Conservation (phyloP, 2,888 invertebrate genomes). For the Ferdinandea cuprea region DNA sequence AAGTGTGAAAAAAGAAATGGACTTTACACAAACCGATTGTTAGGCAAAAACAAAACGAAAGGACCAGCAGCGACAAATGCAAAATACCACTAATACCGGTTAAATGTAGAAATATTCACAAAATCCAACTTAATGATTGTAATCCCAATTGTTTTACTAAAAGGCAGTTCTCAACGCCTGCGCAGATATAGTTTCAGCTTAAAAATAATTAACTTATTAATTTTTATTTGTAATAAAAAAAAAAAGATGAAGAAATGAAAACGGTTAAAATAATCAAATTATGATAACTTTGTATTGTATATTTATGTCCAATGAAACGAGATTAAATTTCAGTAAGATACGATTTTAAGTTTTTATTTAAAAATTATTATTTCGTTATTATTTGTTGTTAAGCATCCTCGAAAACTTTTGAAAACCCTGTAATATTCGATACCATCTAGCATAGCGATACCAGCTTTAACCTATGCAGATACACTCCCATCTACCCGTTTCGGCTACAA, state of each 20-base stretch:
- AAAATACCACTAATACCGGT: constrained; percentile 50
- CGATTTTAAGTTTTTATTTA: constrained; percentile 52
- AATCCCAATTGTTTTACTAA: constrained; percentile 70
- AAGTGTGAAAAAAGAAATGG: constrained; percentile 83
- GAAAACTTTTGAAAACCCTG: too few species aligned
- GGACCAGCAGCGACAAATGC: constrained; percentile 28
- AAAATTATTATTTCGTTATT: constrained; percentile 2
- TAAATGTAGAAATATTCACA: constrained; percentile 71
- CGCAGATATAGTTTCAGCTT: constrained; percentile 73
- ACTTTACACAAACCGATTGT: constrained; percentile 83
- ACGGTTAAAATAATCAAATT: constrained; percentile 71
- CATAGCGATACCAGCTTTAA: too few species aligned
- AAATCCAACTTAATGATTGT: constrained; percentile 72
- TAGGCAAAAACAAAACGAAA: constrained; percentile 71
- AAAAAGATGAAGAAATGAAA: constrained; percentile 20
- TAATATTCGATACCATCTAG: too few species aligned
- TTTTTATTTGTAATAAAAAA: constrained; percentile 72
- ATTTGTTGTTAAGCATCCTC: too few species aligned
- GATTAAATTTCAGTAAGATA: constrained; percentile 73
- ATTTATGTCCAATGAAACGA: constrained; percentile 73
- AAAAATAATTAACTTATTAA: constrained; percentile 74
- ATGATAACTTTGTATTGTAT: constrained; percentile 73
- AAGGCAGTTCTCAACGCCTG: constrained; percentile 68
- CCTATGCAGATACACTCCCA: too few species aligned
- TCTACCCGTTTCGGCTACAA: too few species aligned